Base-by-base conservation (phyloP, 2,888 invertebrate genomes). In the Drosophila crucigera region DNA sequence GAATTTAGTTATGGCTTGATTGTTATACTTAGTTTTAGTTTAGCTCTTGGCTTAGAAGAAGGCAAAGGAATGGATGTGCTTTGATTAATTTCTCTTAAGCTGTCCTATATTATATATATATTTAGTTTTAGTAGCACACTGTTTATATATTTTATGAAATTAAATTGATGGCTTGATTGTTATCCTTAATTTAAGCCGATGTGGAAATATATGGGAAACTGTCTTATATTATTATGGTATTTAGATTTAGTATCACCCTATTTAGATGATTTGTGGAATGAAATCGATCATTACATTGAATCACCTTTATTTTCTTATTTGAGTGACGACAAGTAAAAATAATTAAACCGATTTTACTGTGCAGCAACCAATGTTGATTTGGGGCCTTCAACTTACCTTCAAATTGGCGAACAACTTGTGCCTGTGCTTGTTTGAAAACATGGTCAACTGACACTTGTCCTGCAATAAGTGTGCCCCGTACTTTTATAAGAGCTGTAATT, bases 401-500 rank as follows among this genome's bases (percentile, higher is more conserved):
- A 60, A 5, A 6, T 22, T 22, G 47, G 16, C 10, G 22, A 22
- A 47, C 47, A 14, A 37, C 9, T 60, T 53, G 9, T 52, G 56
- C 28, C 35, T 54, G 56, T 28, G 37, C 6, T 55, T 78, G 54
- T 52, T 81, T 78, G 49, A 35, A 66, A 82, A 88, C 67, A 74
- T 74, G 60, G 63, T 68, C 58, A 72, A 68, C 52, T 66, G 68
- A 22, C 68, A 75, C 63, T 66, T 75, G 70, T 37, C 58, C 61
- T 43, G 61, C 35, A 65, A 49, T 53, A 53, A 61, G 65, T 41
- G 52, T 63, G 56, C 19, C 47, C 39, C 47, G 53, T 49, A 54
- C 67, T 66, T 65, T 73, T 56, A 54, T 68, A 68, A 86, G 76
- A 58, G 59, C 63, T 60, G 71, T 74, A 80, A 86, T 83, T 84